Percentiles rank a stretch among this genome's conserved stretches.
These are phyloP conservation scores for Crax fasciolata DNA, from an alignment of 2,797 vertebrate species.

Conservation along the genomic window DNA sequence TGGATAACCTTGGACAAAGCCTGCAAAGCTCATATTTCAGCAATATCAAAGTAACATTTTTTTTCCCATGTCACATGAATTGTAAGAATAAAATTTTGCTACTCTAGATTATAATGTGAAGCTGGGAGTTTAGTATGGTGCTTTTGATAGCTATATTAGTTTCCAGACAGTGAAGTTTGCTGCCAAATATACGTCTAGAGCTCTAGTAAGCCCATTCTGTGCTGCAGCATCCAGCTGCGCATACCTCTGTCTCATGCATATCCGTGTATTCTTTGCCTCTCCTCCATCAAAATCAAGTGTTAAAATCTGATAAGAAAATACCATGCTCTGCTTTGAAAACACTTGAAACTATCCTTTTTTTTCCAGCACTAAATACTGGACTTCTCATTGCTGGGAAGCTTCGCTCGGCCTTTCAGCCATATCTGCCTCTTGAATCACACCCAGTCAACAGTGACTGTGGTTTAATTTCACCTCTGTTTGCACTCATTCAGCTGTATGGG, in stretches of 20 bases:
- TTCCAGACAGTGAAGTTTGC: neutral
- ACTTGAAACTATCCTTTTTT: neutral
- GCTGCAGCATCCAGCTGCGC: neutral
- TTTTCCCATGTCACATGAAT: neutral
- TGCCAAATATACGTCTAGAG: fast-evolving
- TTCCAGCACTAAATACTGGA: neutral
- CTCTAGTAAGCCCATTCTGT: neutral
- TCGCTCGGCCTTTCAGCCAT: neutral
- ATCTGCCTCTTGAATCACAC: no score
- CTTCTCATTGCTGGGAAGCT: neutral
- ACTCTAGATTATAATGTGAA: neutral
- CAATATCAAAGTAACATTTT: neutral
- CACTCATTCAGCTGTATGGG: neutral
- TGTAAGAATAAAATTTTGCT: neutral
- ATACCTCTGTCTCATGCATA: neutral
- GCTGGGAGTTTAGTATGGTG: neutral
- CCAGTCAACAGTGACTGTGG: neutral
- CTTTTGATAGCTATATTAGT: neutral
- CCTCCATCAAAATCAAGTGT: neutral
- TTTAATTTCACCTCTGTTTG: neutral
- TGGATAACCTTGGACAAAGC: neutral
- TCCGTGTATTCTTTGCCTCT: neutral
- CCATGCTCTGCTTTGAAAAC: neutral
- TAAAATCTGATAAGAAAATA: neutral
- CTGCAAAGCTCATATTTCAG: neutral